Evolutionary conservation across 2,113 vertebrate genomes (phyloP), one percentile per base, ranked within the genome.

Genomic region (Upupa epops): DNA sequence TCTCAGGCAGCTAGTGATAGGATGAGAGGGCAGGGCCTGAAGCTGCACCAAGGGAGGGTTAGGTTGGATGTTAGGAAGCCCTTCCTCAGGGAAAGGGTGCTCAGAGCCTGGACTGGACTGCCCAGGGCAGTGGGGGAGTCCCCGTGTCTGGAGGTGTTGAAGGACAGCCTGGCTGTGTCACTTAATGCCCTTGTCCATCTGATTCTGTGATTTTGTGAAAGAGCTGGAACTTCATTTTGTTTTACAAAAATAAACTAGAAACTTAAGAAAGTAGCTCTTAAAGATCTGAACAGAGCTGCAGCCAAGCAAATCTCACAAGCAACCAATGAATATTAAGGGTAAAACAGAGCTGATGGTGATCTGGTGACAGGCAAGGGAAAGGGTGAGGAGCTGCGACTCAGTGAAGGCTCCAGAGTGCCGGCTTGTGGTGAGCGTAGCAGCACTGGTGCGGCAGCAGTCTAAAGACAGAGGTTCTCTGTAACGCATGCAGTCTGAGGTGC

Each of bases 401-500:
- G 40, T 56, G 73, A 51, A 75, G 61, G 76, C 90, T 84, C 88
- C 90, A 75, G 90, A 58, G 76, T 91, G 96, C 94, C 88, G 0
- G 90, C 92, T 95, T 88, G 88, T 95, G 93, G 94, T 93, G 31
- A 58, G 28, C 26, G 55, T 54, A 29, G 49, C 36, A 58, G 49
- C 42, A 14, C 6, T 65, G 46, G 17, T 61, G 13, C 42, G 45
- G 19, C 6, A 7, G 7, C 64, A 55, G 13, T 77, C 56, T 76
- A 8, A 60, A 71, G 34, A 42, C 9, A 28, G 1, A 51, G 17
- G 13, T 86, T 78, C 21, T 59, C 34, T 25, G 7, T 70, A n/a
- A 70, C 70, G 8, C 11, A n/a, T 34, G 25, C 12, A n/a, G 34
- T 74, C 34, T 63, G 59, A 77, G 12, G 25, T 79, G 11, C 45